phyloP scores from a whole-genome alignment of 2,888 invertebrate genomes.

The Mesorhabditis sp. region DNA sequence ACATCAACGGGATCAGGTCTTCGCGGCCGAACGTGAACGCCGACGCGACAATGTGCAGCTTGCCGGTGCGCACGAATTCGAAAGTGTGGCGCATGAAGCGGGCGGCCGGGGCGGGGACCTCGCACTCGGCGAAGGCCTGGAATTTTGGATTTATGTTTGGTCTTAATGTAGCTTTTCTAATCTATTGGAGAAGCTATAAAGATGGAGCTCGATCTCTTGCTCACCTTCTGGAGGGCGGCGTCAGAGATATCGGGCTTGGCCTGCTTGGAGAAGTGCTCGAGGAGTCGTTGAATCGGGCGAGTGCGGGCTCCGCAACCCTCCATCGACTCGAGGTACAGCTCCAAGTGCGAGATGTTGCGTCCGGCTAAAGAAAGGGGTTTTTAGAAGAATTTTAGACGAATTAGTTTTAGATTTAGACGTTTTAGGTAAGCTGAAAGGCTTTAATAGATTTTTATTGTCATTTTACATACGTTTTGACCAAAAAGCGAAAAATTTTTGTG shows the following conservation, averaged over 20 bases:
- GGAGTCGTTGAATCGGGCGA: background rate
- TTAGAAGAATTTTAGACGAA: constrained; percentile 7
- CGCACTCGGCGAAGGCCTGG: background rate
- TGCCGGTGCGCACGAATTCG: constrained; percentile 16
- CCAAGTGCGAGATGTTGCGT: constrained; percentile 22
- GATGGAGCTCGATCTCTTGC: background rate
- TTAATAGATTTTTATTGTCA: no score
- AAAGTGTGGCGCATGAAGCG: constrained; percentile 20
- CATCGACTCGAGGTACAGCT: constrained; percentile 23
- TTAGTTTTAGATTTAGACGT: background rate
- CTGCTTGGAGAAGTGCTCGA: background rate
- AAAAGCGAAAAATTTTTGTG: no score
- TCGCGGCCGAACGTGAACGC: constrained; percentile 25
- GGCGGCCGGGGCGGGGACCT: constrained; percentile 17
- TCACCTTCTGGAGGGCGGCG: constrained; percentile 8
- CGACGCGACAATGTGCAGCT: constrained; percentile 18
- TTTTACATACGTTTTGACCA: no score
- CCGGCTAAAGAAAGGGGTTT: constrained; percentile 13
- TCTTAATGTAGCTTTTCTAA: background rate
- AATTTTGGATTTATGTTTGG: background rate
- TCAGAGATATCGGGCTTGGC: constrained; percentile 12
- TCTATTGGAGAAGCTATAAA: background rate
- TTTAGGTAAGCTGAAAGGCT: no score
- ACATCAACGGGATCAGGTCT: constrained; percentile 22
- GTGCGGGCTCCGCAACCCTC: constrained; percentile 14